Evolutionary conservation across 2,113 vertebrate genomes (phyloP).

Genomic region (Thunnus maccoyii): DNA sequence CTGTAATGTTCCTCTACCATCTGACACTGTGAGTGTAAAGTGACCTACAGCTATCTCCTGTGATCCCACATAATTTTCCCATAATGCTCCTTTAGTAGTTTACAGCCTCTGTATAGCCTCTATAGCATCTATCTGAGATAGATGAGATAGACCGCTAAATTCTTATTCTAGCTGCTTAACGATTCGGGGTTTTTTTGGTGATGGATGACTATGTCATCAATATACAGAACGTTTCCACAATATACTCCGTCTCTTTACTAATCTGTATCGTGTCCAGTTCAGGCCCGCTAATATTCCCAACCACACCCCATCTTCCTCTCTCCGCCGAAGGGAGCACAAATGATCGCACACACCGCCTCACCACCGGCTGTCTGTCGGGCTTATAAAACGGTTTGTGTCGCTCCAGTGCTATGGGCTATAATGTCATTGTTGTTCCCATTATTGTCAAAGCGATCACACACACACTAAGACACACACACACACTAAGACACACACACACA

Average conservation of each 20-base stretch:
- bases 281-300: conserved; percentile 72
- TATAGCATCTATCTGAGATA: background rate
- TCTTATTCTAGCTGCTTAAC: background rate
- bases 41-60: background rate
- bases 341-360: conserved; percentile 21
- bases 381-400: conserved; percentile 32
- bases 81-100: background rate
- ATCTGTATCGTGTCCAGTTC: conserved; percentile 19
- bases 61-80: background rate
- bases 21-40: background rate
- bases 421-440: conserved; percentile 50
- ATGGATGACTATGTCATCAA: background rate
- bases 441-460: conserved; percentile 8
- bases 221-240: background rate
- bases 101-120: background rate
- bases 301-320: conserved; percentile 78
- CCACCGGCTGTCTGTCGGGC: conserved; percentile 18
- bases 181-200: background rate
- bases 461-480: background rate
- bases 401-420: conserved; percentile 33
- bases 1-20: background rate
- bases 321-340: conserved; percentile 33
- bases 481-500: background rate
- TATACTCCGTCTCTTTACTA: background rate
- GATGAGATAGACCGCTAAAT: background rate